phyloP scores from a whole-genome alignment of 2,113 vertebrate species.

The Caranx ignobilis region DNA sequence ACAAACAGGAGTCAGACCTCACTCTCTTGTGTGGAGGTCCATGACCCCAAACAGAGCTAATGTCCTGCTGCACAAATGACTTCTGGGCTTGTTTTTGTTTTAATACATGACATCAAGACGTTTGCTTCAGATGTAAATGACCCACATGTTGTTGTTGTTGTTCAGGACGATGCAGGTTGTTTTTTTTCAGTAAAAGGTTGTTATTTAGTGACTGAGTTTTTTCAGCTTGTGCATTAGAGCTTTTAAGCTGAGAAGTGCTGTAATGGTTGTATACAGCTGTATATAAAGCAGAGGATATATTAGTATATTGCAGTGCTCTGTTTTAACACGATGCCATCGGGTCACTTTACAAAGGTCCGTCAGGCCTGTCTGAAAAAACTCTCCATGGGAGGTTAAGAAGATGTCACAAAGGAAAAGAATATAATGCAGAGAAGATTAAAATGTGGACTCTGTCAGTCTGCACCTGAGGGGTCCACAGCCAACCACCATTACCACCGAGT shows the following conservation, averaged over 20 bases:
- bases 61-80: neutral
- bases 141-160: neutral
- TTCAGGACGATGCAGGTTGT: neutral
- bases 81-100: too few relatives aligned
- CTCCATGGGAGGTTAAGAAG: constrained; percentile 38
- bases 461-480: constrained; percentile 37
- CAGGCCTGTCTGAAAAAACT: constrained; percentile 9
- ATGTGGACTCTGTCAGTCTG: constrained; percentile 38
- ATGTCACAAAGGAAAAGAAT: constrained; percentile 48
- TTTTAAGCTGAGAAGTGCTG: neutral
- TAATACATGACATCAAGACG: neutral
- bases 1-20: too few relatives aligned
- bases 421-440: constrained; percentile 52
- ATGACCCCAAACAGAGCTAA: constrained; percentile 8
- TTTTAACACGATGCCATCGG: neutral
- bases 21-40: too few relatives aligned
- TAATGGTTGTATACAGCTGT: neutral
- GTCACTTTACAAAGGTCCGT: neutral
- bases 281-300: neutral
- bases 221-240: neutral
- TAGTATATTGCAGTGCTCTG: neutral
- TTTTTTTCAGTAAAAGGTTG: neutral
- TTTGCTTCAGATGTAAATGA: neutral
- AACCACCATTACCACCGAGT: constrained; percentile 4
- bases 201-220: constrained; percentile 7